Conservation (phyloP, 2,113 vertebrate species). For the Pygoscelis antarcticus region DNA sequence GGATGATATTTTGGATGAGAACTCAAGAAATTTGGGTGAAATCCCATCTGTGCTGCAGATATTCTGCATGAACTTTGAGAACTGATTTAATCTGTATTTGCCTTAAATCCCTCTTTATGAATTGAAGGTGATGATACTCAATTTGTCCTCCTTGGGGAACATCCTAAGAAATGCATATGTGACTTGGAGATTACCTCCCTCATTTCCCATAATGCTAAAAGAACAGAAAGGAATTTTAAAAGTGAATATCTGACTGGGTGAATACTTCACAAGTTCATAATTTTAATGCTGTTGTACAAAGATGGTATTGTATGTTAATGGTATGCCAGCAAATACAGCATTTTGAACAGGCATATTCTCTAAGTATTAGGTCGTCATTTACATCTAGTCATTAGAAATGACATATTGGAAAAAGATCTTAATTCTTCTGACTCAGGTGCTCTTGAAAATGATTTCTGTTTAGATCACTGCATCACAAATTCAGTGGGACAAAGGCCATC, state of each 20-base stretch:
- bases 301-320: neutral
- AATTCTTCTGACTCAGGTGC: neutral
- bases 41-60: neutral
- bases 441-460: neutral
- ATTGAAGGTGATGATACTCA: neutral
- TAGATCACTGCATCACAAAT: neutral
- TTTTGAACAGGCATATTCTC: neutral
- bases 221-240: neutral
- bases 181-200: neutral
- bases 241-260: neutral
- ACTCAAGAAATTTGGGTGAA: neutral
- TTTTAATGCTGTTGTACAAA: neutral
- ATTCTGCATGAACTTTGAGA: neutral
- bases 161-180: neutral
- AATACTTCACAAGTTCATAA: neutral
- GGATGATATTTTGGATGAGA: neutral
- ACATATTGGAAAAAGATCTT: neutral
- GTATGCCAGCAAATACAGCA: neutral
- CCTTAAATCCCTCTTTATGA: neutral
- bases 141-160: neutral
- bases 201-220: neutral
- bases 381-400: neutral
- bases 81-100: neutral
- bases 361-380: neutral
- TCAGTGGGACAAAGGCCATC: neutral